Base-by-base conservation (phyloP, 2,113 vertebrate genomes). In the Argyrosomus japonicus region DNA sequence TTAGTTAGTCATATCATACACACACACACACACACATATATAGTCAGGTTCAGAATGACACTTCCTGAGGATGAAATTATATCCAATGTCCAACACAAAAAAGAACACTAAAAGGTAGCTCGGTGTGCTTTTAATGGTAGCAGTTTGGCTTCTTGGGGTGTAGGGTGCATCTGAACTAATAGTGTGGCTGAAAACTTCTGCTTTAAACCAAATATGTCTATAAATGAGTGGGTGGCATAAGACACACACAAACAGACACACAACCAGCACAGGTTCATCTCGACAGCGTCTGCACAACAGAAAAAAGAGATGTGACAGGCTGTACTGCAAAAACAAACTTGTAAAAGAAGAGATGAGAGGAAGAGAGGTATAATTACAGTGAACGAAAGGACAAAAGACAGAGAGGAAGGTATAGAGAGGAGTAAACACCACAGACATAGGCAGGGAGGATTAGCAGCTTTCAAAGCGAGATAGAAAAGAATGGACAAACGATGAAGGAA, bases 221-320 rank as follows among this genome's bases (percentile, higher is more conserved):
- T 50, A 45, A 12, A 58, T 48, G 45, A 60, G 63, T 43, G 27
- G 53, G 57, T 8, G 0, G 3, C 25, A 48, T 13, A 19, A 45
- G 4, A 81, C 23, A 68, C 40, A 32, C 53, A 32, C 43, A 61
- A 14, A 29, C 43, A 23, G 43, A 45, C 43, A 12, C 43, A 12
- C 11, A 40, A 40, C 36, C 36, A 40, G 36, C 27, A n/a, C 2
- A 23, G 43, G 32, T 65, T 77, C 0, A 36, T 51, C 60, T 60
- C 1, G 18, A 29, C 29, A 53, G 19, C 63, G 36, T 69, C 32
- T 36, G 7, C 57, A 70, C 11, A 64, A 25, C 19, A 56, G 36
- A 7, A 43, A 23, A 75, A 32, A 40, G 56, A 53, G 29, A 69
- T 47, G 57, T 62, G 72, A 62, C 62, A 62, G 18, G 25, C 25